phyloP scores from a whole-genome alignment of 2,797 vertebrate species.

The Acanthornis magna region DNA sequence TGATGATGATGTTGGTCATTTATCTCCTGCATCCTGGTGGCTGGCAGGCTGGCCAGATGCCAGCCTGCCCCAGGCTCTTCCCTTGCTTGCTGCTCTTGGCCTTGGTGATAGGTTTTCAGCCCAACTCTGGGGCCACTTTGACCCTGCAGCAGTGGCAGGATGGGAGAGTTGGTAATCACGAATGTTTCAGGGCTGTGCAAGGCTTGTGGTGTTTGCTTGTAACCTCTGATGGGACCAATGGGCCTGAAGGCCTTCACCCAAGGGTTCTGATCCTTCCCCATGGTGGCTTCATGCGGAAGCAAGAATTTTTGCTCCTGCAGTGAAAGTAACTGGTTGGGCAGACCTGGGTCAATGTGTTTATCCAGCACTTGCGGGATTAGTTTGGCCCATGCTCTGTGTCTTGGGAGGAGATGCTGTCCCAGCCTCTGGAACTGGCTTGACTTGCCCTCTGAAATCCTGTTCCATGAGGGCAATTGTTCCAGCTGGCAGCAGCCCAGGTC shows the following conservation, averaged over 20 bases:
- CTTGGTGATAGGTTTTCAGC: fast-evolving
- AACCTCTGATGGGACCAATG: neutral
- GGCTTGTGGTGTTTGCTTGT: neutral
- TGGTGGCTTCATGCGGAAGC: neutral
- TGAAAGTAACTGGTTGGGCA: neutral
- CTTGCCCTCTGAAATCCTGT: neutral
- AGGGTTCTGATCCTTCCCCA: neutral
- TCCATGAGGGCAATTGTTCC: neutral
- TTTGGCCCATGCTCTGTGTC: neutral
- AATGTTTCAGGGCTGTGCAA: neutral
- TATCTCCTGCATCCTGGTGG: neutral
- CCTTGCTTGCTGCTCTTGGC: neutral
- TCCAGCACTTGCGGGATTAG: neutral
- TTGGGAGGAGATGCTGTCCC: neutral
- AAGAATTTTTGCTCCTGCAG: neutral
- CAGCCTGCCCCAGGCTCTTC: neutral
- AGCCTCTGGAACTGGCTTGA: neutral
- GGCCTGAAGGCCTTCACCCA: neutral
- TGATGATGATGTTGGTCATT: neutral
- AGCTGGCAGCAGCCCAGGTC: neutral
- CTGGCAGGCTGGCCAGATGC: neutral
- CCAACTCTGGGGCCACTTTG: neutral
- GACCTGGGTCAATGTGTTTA: neutral
- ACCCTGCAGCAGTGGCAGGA: neutral
- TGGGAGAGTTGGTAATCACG: neutral